Conservation (phyloP, 2,113 vertebrate species). For the Brachypodius melanocephalos region DNA sequence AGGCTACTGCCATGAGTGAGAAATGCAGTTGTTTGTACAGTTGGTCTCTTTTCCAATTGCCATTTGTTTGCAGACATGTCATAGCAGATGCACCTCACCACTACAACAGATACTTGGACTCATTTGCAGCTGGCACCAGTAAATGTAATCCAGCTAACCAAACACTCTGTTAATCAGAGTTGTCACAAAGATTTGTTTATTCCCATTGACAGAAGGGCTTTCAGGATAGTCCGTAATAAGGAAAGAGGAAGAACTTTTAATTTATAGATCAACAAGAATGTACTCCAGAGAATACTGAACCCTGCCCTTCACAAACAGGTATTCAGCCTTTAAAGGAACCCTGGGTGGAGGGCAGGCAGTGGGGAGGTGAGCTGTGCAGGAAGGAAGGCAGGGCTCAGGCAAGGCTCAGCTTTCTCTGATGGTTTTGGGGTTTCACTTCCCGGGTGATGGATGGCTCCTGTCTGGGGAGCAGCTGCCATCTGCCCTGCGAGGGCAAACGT, state of each 20-base stretch:
- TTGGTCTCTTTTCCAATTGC: background rate
- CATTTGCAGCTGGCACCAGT: background rate
- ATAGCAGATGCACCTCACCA: conserved; percentile 23
- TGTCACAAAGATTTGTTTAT: conserved; percentile 20
- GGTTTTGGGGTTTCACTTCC: background rate
- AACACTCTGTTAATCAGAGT: background rate
- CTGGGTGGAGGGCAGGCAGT: rapidly evolving
- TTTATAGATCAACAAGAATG: background rate
- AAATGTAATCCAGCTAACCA: conserved; percentile 4
- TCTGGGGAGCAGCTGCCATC: background rate
- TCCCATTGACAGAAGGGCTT: background rate
- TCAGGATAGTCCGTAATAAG: background rate
- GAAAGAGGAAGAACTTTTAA: conserved; percentile 29
- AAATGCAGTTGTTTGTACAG: conserved; percentile 28
- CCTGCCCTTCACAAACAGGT: background rate
- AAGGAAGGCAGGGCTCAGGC: background rate
- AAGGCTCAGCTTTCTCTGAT: background rate
- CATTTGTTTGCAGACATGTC: conserved; percentile 33
- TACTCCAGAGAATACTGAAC: background rate
- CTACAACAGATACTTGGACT: background rate
- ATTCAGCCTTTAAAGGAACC: background rate
- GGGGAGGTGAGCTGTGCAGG: background rate
- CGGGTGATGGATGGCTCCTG: background rate
- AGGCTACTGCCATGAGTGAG: rapidly evolving
- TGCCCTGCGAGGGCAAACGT: rapidly evolving